These are phyloP conservation scores for Austrofundulus limnaeus DNA, from an alignment of 2,113 vertebrate species.

Conservation along the genomic window DNA sequence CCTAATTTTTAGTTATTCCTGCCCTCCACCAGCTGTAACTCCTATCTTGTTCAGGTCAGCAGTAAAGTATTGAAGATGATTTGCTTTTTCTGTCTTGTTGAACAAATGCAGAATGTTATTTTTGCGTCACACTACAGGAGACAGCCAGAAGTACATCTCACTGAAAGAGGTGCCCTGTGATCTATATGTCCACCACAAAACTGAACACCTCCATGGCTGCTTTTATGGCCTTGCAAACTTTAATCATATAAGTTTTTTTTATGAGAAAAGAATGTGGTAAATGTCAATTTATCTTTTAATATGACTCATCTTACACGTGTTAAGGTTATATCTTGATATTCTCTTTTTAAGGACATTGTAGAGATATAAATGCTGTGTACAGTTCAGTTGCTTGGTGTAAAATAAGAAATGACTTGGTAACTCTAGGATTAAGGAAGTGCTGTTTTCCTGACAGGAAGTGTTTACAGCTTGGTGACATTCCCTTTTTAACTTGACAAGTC, in stretches of 20 bases:
- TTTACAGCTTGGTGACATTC: slow-evolving; percentile 83
- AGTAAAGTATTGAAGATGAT: background rate
- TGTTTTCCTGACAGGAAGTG: slow-evolving; percentile 83
- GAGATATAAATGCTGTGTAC: slow-evolving; percentile 3
- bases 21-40: background rate
- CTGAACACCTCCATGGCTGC: slow-evolving; percentile 25
- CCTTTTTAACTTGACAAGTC: slow-evolving; percentile 79
- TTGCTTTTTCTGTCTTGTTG: slow-evolving; percentile 27
- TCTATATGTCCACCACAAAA: slow-evolving; percentile 48
- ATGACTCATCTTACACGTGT: background rate
- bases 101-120: slow-evolving; percentile 31
- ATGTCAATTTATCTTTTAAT: background rate
- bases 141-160: slow-evolving; percentile 42
- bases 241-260: slow-evolving; percentile 25
- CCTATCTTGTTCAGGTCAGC: slow-evolving; percentile 12
- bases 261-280: slow-evolving; percentile 2
- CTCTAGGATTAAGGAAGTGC: slow-evolving; percentile 82
- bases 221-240: slow-evolving; percentile 24
- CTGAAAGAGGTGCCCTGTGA: slow-evolving; percentile 46
- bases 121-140: slow-evolving; percentile 53
- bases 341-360: background rate
- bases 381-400: slow-evolving; percentile 62
- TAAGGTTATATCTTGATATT: too few species aligned
- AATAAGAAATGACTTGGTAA: slow-evolving; percentile 65
- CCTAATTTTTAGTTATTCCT: too few species aligned